Conservation (phyloP, 2,888 invertebrate genomes). For the Aphelenchoides bicaudatus region DNA sequence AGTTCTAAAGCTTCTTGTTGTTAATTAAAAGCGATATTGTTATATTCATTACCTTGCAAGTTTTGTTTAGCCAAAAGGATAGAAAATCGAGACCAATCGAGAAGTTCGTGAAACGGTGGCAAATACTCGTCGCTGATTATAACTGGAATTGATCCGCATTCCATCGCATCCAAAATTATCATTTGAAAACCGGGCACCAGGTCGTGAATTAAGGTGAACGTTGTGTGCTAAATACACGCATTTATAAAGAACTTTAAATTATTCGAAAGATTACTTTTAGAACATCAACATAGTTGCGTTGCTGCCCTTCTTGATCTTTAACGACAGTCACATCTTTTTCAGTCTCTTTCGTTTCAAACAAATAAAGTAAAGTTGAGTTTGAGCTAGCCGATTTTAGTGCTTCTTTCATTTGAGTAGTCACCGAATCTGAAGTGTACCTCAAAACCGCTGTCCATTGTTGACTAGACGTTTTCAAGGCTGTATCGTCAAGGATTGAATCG, state of each 20-base stretch:
- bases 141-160: constrained; percentile 26
- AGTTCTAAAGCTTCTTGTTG: too few species aligned
- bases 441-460: not conserved
- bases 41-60: too few species aligned
- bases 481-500: too few species aligned
- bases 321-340: not conserved
- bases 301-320: not conserved
- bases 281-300: constrained; percentile 3
- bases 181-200: constrained; percentile 26
- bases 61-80: constrained; percentile 12
- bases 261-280: constrained; percentile 11
- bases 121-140: constrained; percentile 25
- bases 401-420: not conserved
- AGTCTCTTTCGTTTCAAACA: constrained; percentile 1
- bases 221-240: constrained; percentile 22
- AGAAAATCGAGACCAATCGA: constrained; percentile 29
- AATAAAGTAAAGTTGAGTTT: not conserved
- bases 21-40: too few species aligned
- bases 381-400: not conserved
- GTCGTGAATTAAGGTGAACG: constrained; percentile 24
- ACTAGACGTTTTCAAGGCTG: not conserved
- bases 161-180: constrained; percentile 23
- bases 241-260: constrained; percentile 5
- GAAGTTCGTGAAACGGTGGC: constrained; percentile 24
- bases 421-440: not conserved